Conservation (phyloP, 2,888 invertebrate species). For the Archaeoteleia sp. region DNA sequence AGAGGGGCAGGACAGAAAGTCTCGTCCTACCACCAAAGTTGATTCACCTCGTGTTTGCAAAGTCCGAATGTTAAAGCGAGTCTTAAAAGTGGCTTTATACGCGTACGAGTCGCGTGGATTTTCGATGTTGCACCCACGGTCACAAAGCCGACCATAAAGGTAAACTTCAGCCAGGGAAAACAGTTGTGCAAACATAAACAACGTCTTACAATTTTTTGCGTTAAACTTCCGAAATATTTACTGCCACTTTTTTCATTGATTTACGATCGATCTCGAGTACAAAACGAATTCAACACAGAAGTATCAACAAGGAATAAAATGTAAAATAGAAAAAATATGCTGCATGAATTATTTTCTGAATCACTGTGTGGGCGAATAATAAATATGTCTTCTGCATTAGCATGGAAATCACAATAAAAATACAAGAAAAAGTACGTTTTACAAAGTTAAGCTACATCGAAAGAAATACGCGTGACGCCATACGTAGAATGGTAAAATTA, state of each 20-base stretch:
- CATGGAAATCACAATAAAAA: no score
- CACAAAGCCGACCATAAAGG: conserved; percentile 37
- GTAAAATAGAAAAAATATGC: background rate
- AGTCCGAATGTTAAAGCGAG: conserved; percentile 25
- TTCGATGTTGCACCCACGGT: conserved; percentile 32
- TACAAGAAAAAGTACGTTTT: no score
- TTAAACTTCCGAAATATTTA: conserved; percentile 37
- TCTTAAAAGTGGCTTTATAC: conserved; percentile 36
- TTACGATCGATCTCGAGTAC: conserved; percentile 24
- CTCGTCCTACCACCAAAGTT: conserved; percentile 51
- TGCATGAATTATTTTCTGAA: no score
- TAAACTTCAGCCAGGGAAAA: conserved; percentile 40
- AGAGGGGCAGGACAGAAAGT: conserved; percentile 28
- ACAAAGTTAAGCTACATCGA: no score
- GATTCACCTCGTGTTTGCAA: conserved; percentile 44
- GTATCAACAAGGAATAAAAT: conserved; percentile 12
- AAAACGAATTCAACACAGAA: conserved; percentile 22
- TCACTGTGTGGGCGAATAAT: no score
- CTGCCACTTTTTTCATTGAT: conserved; percentile 32
- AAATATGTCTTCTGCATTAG: no score
- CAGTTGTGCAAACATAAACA: conserved; percentile 49
- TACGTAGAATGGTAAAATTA: no score
- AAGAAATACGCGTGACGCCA: no score
- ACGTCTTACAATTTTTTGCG: conserved; percentile 30
- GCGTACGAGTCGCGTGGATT: conserved; percentile 40